These are phyloP conservation scores for Cheilosia variabilis DNA, from an alignment of 2,888 invertebrate species.

Conservation along the genomic window DNA sequence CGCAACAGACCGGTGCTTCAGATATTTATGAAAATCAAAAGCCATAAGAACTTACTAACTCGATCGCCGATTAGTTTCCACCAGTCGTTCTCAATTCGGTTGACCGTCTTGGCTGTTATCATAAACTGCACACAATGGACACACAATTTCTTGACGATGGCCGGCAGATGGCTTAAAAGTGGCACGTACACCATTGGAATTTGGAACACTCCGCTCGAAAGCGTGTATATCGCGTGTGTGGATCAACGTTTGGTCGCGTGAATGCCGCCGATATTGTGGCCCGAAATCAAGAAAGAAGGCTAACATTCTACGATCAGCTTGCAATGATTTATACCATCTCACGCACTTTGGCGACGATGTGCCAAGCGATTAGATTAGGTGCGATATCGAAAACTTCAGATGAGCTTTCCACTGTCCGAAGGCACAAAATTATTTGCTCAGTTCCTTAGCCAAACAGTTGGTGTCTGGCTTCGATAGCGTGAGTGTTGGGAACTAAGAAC, in stretches of 20 bases:
- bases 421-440: slow-evolving; percentile 34
- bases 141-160: background rate
- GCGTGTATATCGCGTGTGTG: slow-evolving; percentile 41
- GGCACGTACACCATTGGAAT: slow-evolving; percentile 7
- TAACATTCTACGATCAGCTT: slow-evolving; percentile 18
- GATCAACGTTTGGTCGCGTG: slow-evolving; percentile 19
- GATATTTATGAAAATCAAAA: slow-evolving; percentile 15
- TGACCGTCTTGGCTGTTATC: too few species aligned
- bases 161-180: background rate
- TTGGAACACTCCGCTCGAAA: slow-evolving; percentile 12
- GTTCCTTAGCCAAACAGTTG: slow-evolving; percentile 28
- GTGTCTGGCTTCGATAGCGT: slow-evolving; percentile 20
- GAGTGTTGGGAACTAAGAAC: background rate
- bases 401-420: slow-evolving; percentile 19
- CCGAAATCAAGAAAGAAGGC: background rate
- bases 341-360: background rate
- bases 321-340: slow-evolving; percentile 21
- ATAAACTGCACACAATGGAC: too few species aligned
- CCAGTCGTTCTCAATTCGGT: background rate
- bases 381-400: slow-evolving; percentile 29
- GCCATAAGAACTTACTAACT: background rate
- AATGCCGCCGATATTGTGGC: slow-evolving; percentile 2
- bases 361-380: slow-evolving; percentile 8
- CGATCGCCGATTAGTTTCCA: slow-evolving; percentile 13
- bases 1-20: background rate